These are phyloP conservation scores for Numenius arquata DNA, from an alignment of 2,113 vertebrate genomes.

Conservation along the genomic window DNA sequence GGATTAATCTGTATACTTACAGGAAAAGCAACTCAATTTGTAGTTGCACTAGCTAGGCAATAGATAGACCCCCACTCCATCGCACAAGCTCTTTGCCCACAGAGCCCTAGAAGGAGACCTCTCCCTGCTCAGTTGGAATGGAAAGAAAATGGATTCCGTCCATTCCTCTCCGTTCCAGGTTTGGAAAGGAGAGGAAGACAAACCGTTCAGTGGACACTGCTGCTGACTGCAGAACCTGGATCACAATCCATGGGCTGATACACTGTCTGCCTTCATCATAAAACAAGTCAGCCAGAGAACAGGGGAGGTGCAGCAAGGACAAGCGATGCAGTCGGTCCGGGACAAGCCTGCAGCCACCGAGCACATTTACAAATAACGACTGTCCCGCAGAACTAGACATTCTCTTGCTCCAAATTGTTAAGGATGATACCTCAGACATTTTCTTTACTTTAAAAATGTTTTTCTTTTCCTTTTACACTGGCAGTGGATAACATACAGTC, in stretches of 20 bases:
- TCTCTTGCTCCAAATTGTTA: background rate
- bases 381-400: background rate
- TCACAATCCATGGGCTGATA: background rate
- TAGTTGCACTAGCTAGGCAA: background rate
- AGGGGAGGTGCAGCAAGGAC: background rate
- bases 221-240: background rate
- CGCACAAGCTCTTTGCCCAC: background rate
- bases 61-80: background rate
- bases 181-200: background rate
- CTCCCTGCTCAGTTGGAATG: background rate
- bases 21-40: background rate
- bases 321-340: rapidly evolving
- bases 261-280: background rate
- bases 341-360: background rate
- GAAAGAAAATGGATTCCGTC: background rate
- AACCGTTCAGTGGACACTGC: rapidly evolving
- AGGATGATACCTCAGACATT: background rate
- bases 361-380: background rate
- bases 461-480: background rate
- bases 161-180: too few relatives aligned
- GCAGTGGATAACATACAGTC: background rate
- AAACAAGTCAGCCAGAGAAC: background rate
- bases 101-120: background rate
- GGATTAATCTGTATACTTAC: background rate
- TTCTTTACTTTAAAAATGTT: background rate